Evolutionary conservation across 2,797 vertebrate genomes (phyloP), one percentile per base, ranked within the genome.

Genomic region (Xerus rutilus): DNA sequence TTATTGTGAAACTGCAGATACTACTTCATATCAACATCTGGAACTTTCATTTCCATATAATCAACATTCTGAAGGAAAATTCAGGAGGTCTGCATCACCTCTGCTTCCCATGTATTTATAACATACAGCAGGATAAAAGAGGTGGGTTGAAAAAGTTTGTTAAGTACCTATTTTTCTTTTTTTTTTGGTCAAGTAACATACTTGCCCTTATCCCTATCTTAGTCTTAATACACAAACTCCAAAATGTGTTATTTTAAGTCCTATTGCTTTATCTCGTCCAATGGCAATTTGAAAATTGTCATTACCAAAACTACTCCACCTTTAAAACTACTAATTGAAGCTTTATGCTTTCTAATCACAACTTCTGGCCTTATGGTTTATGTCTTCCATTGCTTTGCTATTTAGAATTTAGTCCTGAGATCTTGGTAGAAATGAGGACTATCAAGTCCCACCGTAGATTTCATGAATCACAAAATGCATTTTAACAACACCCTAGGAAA

Each of bases 11-110:
- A 88, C 45, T 72, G 79, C 39, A 79, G 93, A 93, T 93, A 95
- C 69, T 62, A 91, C 83, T 89, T 94, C 43, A 85, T 93, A 72
- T 88, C 73, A 94, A 96, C 90, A 94, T 95, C 91, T 93, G 90
- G 92, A 96, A 47, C 74, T 28, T 73, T 77, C 18, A 93, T 97
- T 96, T 96, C 72, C 65, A 96, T 93, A 70, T 23, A 90, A 91
- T 95, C 43, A 88, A 32, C 25, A 72, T 86, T 79, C 49, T 74
- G 69, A 88, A 93, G 45, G 92, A 77, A 87, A 94, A 92, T 79
- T 90, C 64, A 70, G 30, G 39, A 84, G 43, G 67, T 74, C 72
- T 72, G 30, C 39, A 2, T 45, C 84, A 72, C 72, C 39, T 90
- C 65, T 78, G 43, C 23, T 69, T 89, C 35, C 43, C 10, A 11